Evolutionary conservation across 64 coral and sea anemone genomes (phyloP), one percentile per base, ranked within the genome.

Genomic region (Dendrophyllia cribrosa): DNA sequence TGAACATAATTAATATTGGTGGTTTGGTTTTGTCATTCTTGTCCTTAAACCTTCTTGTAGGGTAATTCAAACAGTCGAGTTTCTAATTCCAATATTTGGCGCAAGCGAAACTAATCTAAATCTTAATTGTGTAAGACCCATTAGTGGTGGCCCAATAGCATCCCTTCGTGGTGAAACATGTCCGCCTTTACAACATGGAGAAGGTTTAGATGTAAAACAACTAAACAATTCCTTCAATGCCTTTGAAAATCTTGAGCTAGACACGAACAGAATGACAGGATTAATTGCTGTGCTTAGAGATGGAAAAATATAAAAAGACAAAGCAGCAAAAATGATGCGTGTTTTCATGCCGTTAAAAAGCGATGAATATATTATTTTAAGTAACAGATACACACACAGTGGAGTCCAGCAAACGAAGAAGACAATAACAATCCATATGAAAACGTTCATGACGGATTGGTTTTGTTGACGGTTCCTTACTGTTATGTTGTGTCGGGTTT

Each of bases 301-400:
- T 62, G 78, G 78, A 43, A 63, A 63, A 7, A 82, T 0, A 26
- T 82, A 82, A 22, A 82, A 82, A n/a, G 64, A 64, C 58, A 82
- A 65, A 15, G 9, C 59, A 4, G 17, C 2, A 63, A 64, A 19
- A 0, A 64, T 14, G 14, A 45, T 17, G 16, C 78, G 64, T 12
- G 5, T 43, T 4, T 82, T 19, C 0, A 46, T 64, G 25, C 12
- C 10, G 70, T 13, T 3, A 5, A 47, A 50, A 1, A 17, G 7
- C 16, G 53, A 7, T 59, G 23, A 23, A 45, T 46, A 8, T 7
- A 13, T 43, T 59, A 44, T 9, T 34, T 34, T 34, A 34, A 34
- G 34, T 34, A 34, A 34, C 34, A 34, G 34, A 34, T 34, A 34
- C 34, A 34, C 34, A 34, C 34, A 34, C 34, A 34, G 34, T 1